Conservation (phyloP, 2,797 vertebrate species). For the Pangasius djambal region DNA sequence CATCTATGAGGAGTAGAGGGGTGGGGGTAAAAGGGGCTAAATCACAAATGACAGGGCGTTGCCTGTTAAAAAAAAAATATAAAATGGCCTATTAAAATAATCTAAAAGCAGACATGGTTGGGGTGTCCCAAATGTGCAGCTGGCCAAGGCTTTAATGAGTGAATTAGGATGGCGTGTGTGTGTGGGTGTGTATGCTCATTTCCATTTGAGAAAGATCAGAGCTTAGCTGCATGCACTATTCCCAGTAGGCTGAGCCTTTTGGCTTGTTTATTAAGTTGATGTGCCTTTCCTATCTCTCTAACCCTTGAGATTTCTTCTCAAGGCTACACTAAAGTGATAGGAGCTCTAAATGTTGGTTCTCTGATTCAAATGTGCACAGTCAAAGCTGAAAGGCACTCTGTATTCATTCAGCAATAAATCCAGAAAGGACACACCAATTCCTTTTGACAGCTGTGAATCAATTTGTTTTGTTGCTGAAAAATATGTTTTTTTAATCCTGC, state of each 20-base stretch:
- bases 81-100: constrained; percentile 29
- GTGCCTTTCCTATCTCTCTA: constrained; percentile 28
- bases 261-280: constrained; percentile 54
- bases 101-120: constrained; percentile 25
- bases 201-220: constrained; percentile 31
- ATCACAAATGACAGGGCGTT: constrained; percentile 19
- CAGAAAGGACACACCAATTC: background rate
- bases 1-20: background rate
- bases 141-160: constrained; percentile 45
- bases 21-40: background rate
- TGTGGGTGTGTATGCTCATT: constrained; percentile 14
- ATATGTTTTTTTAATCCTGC: background rate
- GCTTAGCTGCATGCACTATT: constrained; percentile 42
- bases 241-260: constrained; percentile 35
- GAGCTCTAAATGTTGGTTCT: constrained; percentile 34
- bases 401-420: constrained; percentile 14
- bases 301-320: constrained; percentile 39
- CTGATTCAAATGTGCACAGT: constrained; percentile 44
- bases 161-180: background rate
- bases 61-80: background rate
- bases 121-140: constrained; percentile 35
- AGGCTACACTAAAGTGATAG: constrained; percentile 18
- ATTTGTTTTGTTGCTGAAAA: constrained; percentile 23
- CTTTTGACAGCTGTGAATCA: constrained; percentile 20
- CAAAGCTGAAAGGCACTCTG: constrained; percentile 24